Conservation (phyloP, 2,888 invertebrate species). For the Sesamia inferens region DNA sequence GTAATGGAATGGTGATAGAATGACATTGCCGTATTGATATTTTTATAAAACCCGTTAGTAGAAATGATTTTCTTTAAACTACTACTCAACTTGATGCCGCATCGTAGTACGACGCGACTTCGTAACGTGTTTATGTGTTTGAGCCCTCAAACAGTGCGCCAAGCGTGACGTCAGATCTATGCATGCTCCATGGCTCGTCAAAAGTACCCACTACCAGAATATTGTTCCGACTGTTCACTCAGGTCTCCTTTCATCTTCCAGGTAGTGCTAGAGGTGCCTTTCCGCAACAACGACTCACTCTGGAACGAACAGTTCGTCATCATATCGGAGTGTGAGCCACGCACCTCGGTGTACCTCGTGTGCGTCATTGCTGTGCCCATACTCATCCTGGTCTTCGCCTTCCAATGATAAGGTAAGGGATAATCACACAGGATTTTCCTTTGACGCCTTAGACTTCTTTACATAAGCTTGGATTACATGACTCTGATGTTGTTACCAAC, state of each 20-base stretch:
- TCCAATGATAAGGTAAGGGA: conserved; percentile 87
- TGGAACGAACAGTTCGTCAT: conserved; percentile 94
- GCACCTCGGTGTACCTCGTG: conserved; percentile 92
- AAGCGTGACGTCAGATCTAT: too few species aligned
- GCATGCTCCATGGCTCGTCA: not conserved
- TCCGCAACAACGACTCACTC: conserved; percentile 91
- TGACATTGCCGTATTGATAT: too few species aligned
- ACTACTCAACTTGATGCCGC: too few species aligned
- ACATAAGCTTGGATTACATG: not conserved
- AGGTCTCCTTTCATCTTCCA: conserved; percentile 62
- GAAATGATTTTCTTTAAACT: too few species aligned
- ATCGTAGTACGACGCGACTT: too few species aligned
- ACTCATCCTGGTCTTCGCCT: conserved; percentile 92
- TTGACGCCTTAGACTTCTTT: not conserved
- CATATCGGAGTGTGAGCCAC: conserved; percentile 93
- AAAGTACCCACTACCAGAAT: not conserved
- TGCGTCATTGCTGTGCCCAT: conserved; percentile 93
- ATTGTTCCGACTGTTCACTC: not conserved
- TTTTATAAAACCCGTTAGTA: too few species aligned
- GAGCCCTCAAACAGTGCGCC: too few species aligned
- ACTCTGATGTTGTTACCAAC: too few species aligned
- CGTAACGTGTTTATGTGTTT: too few species aligned
- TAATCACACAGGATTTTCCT: not conserved
- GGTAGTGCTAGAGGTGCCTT: conserved; percentile 92
- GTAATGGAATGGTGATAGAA: too few species aligned